Evolutionary conservation across 1,140 invertebrate species (phyloP).

Genomic region (Linepithema humile): DNA sequence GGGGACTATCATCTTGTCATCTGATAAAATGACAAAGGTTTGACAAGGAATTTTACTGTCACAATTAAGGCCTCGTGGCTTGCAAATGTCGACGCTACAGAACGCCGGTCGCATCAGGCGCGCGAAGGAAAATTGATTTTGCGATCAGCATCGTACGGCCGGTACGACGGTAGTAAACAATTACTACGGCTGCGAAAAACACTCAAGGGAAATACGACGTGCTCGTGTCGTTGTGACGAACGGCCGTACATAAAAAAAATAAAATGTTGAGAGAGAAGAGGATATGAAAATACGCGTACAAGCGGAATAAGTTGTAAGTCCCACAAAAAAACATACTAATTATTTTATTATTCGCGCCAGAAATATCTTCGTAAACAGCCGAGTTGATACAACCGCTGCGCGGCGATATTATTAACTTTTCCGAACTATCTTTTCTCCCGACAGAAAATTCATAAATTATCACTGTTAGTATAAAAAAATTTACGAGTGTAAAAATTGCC

Average conservation of each 20-base stretch:
- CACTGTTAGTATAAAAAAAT: too few relatives aligned
- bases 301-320: too few relatives aligned
- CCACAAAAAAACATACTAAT: slow-evolving; percentile 14
- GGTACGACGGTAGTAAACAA: slow-evolving; percentile 46
- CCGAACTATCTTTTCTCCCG: not conserved
- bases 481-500: too few relatives aligned
- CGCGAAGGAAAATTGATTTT: slow-evolving; percentile 40
- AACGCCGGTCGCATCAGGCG: not conserved
- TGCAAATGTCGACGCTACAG: not conserved
- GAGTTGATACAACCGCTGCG: not conserved
- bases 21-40: not conserved
- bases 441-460: too few relatives aligned
- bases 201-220: slow-evolving; percentile 60
- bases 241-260: slow-evolving; percentile 50
- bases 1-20: not conserved
- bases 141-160: slow-evolving; percentile 41
- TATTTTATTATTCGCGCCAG: not conserved
- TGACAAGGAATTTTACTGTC: slow-evolving; percentile 18
- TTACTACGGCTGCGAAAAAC: slow-evolving; percentile 60
- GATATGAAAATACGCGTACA: slow-evolving; percentile 5
- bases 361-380: not conserved
- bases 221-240: slow-evolving; percentile 57
- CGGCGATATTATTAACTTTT: not conserved
- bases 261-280: not conserved
- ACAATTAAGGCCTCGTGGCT: not conserved